Evolutionary conservation across 2,888 invertebrate genomes (phyloP).

Genomic region (Polyommatus icarus): DNA sequence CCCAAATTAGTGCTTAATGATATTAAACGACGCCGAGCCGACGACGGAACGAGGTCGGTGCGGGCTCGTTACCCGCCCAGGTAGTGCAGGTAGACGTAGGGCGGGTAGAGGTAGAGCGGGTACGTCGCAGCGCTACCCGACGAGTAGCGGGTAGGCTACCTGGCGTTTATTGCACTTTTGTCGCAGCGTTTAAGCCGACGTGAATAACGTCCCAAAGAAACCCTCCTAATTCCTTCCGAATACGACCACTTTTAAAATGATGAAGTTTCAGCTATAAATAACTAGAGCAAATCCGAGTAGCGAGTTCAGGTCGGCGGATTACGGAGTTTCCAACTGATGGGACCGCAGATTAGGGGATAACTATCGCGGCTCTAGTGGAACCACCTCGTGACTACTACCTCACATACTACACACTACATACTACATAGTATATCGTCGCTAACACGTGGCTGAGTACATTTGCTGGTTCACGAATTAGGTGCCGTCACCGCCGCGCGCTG

Average conservation of each 20-base stretch:
- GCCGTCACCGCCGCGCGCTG: background rate
- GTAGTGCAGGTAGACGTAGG: background rate
- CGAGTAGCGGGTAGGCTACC: background rate
- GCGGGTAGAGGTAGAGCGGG: background rate
- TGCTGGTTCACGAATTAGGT: background rate
- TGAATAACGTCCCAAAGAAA: background rate
- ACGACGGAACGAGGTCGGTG: background rate
- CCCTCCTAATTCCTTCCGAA: background rate
- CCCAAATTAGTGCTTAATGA: conserved; percentile 5
- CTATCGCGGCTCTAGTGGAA: background rate
- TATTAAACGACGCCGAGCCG: conserved; percentile 8
- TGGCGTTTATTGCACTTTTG: background rate
- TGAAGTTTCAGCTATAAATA: background rate
- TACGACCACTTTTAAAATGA: background rate
- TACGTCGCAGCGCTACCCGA: background rate
- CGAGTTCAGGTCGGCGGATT: background rate
- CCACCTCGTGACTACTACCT: background rate
- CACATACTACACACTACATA: background rate
- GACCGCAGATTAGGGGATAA: background rate
- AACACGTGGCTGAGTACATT: background rate
- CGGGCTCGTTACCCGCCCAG: background rate
- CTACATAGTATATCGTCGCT: background rate
- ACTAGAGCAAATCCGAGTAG: background rate
- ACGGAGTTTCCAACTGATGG: background rate
- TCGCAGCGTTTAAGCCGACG: background rate